These are phyloP conservation scores for Ochropleura leucogaster DNA, from an alignment of 2,888 invertebrate species.

Conservation along the genomic window DNA sequence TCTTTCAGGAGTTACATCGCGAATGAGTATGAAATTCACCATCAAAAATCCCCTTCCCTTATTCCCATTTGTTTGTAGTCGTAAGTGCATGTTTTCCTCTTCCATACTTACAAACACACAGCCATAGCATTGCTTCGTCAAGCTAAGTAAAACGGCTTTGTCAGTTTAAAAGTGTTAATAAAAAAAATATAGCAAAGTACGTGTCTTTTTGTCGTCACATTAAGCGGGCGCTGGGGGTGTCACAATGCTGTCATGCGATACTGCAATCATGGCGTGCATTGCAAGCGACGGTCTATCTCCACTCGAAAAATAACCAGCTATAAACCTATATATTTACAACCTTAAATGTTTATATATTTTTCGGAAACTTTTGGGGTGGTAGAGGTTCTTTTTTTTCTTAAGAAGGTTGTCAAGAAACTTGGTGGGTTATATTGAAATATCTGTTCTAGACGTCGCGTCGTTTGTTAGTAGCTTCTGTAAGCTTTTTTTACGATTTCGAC, in stretches of 20 bases:
- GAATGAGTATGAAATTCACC: neutral
- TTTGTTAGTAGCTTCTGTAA: neutral
- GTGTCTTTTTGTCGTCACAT: constrained; percentile 66
- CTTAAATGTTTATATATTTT: constrained; percentile 16
- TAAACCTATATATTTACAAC: constrained; percentile 19
- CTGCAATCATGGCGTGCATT: constrained; percentile 82
- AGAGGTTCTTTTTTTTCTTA: neutral
- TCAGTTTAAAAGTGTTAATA: constrained; percentile 25
- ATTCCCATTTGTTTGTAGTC: neutral
- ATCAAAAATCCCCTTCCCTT: neutral
- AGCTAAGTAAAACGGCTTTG: neutral
- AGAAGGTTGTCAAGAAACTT: neutral
- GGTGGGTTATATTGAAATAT: neutral
- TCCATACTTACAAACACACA: neutral
- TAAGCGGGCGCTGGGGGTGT: constrained; percentile 71
- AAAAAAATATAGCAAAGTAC: constrained; percentile 46
- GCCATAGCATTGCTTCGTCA: neutral
- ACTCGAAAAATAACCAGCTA: constrained; percentile 64
- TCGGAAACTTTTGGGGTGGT: constrained; percentile 35
- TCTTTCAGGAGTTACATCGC: too few relatives aligned
- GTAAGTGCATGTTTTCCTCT: neutral
- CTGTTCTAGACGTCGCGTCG: too few relatives aligned
- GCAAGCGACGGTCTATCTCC: constrained; percentile 66
- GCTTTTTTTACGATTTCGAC: too few relatives aligned
- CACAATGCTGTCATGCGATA: constrained; percentile 79